phyloP scores from a whole-genome alignment of 2,113 vertebrate genomes.

The Vimba vimba region DNA sequence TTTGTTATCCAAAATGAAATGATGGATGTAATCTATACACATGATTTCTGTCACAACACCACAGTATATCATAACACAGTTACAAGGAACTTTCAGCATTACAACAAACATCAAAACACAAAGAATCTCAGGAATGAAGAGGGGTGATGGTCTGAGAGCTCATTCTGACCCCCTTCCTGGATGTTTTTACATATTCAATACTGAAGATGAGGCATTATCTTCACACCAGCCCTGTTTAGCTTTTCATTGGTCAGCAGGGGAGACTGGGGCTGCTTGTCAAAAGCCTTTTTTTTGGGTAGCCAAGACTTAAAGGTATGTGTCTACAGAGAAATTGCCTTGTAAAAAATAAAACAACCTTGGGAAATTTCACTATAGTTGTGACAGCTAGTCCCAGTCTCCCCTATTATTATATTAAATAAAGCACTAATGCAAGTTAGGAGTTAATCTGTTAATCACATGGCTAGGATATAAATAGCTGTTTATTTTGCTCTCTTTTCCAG shows the following conservation, averaged over 20 bases:
- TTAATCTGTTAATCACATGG: background rate
- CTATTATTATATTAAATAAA: constrained; percentile 7
- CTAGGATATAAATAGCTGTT: constrained; percentile 27
- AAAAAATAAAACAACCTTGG: background rate
- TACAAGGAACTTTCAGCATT: background rate
- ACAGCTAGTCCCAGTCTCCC: constrained; percentile 6
- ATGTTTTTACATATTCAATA: constrained; percentile 2
- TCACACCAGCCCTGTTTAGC: background rate
- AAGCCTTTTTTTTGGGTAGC: too few species aligned
- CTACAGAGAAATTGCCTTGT: background rate
- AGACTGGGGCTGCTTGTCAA: background rate
- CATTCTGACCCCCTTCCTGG: constrained; percentile 1
- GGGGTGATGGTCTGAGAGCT: constrained; percentile 18
- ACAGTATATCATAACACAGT: background rate
- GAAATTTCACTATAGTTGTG: background rate
- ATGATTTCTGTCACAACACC: constrained; percentile 9
- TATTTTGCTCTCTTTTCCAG: constrained; percentile 17
- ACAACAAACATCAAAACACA: background rate
- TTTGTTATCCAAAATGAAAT: background rate
- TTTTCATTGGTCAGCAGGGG: background rate
- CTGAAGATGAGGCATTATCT: background rate
- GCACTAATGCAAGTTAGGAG: background rate
- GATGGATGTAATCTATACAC: constrained; percentile 17
- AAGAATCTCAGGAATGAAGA: constrained; percentile 20
- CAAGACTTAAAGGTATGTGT: background rate